These are phyloP conservation scores for Drosophila sp. DNA, from an alignment of 1,140 invertebrate genomes.

Conservation along the genomic window DNA sequence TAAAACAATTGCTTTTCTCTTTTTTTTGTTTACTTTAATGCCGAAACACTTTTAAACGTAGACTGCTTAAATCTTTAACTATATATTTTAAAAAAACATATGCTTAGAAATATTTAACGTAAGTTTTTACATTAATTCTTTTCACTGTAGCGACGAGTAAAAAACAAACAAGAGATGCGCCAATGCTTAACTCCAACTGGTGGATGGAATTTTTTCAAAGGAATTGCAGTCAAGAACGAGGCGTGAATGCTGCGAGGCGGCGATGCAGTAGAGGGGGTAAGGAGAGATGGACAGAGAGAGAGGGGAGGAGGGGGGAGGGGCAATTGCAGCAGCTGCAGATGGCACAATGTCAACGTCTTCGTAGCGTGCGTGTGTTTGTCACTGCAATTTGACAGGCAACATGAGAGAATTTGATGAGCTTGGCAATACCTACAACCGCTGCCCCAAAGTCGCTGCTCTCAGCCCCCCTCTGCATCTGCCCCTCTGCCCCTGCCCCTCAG, in stretches of 20 bases:
- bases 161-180: conserved; percentile 62
- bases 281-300: no score
- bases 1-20: no score
- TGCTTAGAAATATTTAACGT: no score
- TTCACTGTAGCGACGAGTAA: conserved; percentile 44
- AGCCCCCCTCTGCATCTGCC: neutral
- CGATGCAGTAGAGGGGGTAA: neutral
- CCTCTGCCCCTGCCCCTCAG: neutral
- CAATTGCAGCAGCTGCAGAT: conserved; percentile 66
- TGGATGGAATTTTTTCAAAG: conserved; percentile 76
- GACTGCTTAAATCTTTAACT: no score
- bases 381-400: conserved; percentile 78
- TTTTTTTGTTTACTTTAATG: no score
- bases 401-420: conserved; percentile 83
- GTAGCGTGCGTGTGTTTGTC: conserved; percentile 64
- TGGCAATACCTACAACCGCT: conserved; percentile 29
- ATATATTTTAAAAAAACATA: no score
- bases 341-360: conserved; percentile 55
- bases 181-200: conserved; percentile 8
- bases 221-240: conserved; percentile 57
- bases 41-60: no score
- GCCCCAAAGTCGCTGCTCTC: neutral
- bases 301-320: neutral
- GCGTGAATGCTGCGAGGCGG: neutral
- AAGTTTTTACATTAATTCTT: no score